phyloP scores from a whole-genome alignment of 2,888 invertebrate genomes.

The Itoplectis maculator region DNA sequence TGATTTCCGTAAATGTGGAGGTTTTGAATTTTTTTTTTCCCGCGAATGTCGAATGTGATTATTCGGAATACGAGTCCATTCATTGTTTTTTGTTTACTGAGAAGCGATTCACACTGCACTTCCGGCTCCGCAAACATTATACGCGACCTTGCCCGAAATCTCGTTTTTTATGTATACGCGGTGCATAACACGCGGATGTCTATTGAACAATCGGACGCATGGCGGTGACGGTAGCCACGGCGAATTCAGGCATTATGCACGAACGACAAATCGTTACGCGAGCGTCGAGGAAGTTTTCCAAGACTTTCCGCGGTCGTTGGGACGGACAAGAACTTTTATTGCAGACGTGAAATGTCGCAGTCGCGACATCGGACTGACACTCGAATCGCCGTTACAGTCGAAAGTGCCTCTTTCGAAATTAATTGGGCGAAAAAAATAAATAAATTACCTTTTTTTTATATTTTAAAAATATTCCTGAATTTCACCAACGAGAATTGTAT shows the following conservation, averaged over 20 bases:
- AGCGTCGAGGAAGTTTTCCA: constrained; percentile 18
- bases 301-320: constrained; percentile 2
- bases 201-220: neutral
- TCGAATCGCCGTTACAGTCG: neutral
- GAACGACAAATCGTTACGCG: constrained; percentile 23
- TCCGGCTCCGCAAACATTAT: neutral
- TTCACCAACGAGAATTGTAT: no score
- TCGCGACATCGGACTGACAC: neutral
- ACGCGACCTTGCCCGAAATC: neutral
- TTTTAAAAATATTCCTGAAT: no score
- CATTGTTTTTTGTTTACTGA: no score
- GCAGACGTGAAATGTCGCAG: neutral
- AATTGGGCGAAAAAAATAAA: neutral
- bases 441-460: neutral
- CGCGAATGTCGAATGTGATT: no score
- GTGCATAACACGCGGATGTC: constrained; percentile 9
- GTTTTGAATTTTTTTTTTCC: no score
- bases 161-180: constrained; percentile 5
- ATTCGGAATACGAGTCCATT: no score
- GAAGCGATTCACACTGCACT: neutral
- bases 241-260: constrained; percentile 29
- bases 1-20: no score
- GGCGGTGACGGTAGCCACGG: neutral
- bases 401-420: neutral
- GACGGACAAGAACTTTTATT: constrained; percentile 25